Conservation (phyloP, 2,797 vertebrate genomes). For the Sebastes vulpes region DNA sequence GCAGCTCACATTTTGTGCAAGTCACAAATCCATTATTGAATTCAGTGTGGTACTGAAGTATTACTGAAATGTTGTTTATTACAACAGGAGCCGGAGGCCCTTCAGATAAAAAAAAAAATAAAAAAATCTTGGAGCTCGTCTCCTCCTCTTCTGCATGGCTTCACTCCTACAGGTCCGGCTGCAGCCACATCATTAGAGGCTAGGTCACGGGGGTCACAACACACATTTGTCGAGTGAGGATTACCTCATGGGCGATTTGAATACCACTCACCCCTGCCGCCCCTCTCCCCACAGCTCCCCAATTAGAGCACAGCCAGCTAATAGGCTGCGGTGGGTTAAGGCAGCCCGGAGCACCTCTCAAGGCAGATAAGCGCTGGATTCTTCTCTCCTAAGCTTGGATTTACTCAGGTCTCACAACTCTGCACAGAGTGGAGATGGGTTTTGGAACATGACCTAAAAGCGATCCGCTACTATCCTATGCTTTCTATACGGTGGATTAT, state of each 20-base stretch:
- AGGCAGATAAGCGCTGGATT: constrained; percentile 82
- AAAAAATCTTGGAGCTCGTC: background rate
- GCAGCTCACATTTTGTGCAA: background rate
- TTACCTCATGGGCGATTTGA: constrained; percentile 83
- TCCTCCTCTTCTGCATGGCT: constrained; percentile 47
- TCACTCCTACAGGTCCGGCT: constrained; percentile 44
- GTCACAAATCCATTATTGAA: constrained; percentile 41
- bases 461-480: constrained; percentile 3
- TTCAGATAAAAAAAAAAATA: background rate
- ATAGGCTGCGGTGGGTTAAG: constrained; percentile 74
- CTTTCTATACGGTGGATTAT: constrained; percentile 26
- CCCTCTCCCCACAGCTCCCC: constrained; percentile 63
- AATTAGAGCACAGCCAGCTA: constrained; percentile 80
- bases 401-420: constrained; percentile 72
- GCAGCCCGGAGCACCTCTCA: constrained; percentile 72
- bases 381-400: constrained; percentile 78
- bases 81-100: background rate
- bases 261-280: constrained; percentile 70
- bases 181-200: constrained; percentile 66
- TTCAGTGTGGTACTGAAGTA: constrained; percentile 12
- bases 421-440: constrained; percentile 45
- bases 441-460: constrained; percentile 76
- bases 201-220: constrained; percentile 76
- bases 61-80: constrained; percentile 21
- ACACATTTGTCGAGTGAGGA: constrained; percentile 83